These are phyloP conservation scores for Carduelis carduelis DNA, from an alignment of 2,797 vertebrate genomes.

Conservation along the genomic window DNA sequence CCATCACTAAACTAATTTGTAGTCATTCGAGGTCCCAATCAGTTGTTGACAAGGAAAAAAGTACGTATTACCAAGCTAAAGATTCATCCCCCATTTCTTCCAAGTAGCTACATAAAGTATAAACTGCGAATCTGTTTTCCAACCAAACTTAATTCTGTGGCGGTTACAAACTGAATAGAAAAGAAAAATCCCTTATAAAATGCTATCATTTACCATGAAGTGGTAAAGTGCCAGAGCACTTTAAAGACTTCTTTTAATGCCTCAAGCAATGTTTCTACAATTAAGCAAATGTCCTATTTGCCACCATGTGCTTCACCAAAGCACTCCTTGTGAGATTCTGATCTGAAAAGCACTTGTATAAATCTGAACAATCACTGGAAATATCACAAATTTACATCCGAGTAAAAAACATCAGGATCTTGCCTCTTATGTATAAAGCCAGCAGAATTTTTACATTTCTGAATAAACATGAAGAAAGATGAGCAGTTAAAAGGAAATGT, in stretches of 20 bases:
- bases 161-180: background rate
- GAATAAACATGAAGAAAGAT: constrained; percentile 65
- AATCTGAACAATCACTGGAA: background rate
- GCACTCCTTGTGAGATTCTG: background rate
- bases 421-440: constrained; percentile 37
- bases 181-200: constrained; percentile 34
- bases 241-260: constrained; percentile 26
- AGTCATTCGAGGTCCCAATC: constrained; percentile 87
- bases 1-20: constrained; percentile 95
- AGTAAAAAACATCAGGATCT: constrained; percentile 17
- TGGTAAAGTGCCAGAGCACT: background rate
- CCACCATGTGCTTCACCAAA: background rate
- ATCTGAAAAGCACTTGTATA: background rate
- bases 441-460: constrained; percentile 65
- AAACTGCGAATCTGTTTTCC: background rate
- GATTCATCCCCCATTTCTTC: constrained; percentile 14
- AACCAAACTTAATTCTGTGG: constrained; percentile 11
- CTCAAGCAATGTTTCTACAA: constrained; percentile 36
- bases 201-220: constrained; percentile 10
- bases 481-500: constrained; percentile 49
- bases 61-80: constrained; percentile 34
- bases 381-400: constrained; percentile 18
- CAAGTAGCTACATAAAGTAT: background rate
- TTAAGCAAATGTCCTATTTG: constrained; percentile 26
- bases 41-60: constrained; percentile 79